Evolutionary conservation across 2,797 vertebrate genomes (phyloP).

Genomic region (Tokudaia tokunoshimensis): DNA sequence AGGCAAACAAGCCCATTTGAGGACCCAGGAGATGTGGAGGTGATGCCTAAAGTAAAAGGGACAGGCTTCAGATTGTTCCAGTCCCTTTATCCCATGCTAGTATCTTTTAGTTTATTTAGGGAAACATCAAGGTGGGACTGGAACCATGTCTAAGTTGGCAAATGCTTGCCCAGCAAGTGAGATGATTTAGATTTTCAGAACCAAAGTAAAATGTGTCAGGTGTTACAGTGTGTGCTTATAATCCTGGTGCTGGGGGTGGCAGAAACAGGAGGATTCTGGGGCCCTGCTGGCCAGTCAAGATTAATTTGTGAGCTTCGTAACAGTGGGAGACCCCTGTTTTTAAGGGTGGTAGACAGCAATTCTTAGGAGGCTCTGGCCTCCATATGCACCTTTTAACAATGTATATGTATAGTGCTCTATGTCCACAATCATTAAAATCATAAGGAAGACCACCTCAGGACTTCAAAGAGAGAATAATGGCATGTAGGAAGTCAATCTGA

Average conservation of each 20-base stretch:
- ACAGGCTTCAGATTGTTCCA: not conserved
- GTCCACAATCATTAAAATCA: not conserved
- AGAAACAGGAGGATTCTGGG: not conserved
- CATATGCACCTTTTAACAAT: not conserved
- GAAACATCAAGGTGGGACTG: not conserved
- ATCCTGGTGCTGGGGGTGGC: not conserved
- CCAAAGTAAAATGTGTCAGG: not conserved
- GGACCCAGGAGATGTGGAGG: not conserved
- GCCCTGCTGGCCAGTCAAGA: not conserved
- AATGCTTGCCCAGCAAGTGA: not conserved
- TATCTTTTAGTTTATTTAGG: slow-evolving; percentile 1
- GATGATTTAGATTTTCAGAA: not conserved
- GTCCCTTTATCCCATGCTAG: not conserved
- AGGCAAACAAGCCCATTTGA: not conserved
- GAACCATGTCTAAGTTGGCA: not conserved
- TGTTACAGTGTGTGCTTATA: not conserved
- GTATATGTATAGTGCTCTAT: no score
- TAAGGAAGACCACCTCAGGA: not conserved
- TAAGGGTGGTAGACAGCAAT: not conserved
- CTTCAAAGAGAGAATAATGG: not conserved
- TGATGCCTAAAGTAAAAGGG: not conserved
- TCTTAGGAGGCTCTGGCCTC: not conserved
- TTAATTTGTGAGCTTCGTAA: not conserved
- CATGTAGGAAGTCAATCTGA: not conserved
- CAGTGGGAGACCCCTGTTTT: not conserved